Conservation (phyloP, 2,797 vertebrate species). For the Mareca penelope region DNA sequence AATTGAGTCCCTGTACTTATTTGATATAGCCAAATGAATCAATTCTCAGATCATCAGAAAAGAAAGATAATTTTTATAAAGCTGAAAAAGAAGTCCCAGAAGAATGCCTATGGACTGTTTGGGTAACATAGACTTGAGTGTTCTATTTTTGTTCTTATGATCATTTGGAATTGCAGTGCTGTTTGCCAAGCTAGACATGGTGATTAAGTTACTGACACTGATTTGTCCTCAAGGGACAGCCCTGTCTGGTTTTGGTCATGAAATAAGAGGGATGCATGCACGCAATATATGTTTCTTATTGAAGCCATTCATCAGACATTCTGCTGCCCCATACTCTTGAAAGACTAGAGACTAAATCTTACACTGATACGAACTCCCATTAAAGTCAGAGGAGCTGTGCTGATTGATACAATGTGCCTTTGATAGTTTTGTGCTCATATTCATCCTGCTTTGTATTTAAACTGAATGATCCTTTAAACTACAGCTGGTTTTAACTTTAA, state of each 20-base stretch:
- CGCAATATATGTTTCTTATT: not conserved
- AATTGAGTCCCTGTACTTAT: not conserved
- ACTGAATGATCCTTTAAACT: not conserved
- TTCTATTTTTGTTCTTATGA: not conserved
- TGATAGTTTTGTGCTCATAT: not conserved
- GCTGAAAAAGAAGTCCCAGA: not conserved
- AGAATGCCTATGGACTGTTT: not conserved
- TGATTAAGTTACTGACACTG: constrained; percentile 13
- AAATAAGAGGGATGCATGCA: not conserved
- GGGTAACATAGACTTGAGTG: not conserved
- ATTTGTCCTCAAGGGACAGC: not conserved
- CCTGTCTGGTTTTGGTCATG: not conserved
- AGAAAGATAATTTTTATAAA: not conserved
- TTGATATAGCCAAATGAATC: not conserved
- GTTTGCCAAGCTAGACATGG: not conserved
- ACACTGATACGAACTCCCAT: not conserved
- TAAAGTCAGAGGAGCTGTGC: not conserved
- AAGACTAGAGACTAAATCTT: not conserved
- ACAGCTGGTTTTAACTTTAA: not conserved
- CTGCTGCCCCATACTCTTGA: not conserved
- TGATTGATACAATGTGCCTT: not conserved
- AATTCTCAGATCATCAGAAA: not conserved
- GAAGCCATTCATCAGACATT: not conserved
- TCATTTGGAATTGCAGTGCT: not conserved
- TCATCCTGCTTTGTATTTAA: constrained; percentile 18